Evolutionary conservation across 1,140 invertebrate genomes (phyloP).

Genomic region (Sarcophaga bullata): DNA sequence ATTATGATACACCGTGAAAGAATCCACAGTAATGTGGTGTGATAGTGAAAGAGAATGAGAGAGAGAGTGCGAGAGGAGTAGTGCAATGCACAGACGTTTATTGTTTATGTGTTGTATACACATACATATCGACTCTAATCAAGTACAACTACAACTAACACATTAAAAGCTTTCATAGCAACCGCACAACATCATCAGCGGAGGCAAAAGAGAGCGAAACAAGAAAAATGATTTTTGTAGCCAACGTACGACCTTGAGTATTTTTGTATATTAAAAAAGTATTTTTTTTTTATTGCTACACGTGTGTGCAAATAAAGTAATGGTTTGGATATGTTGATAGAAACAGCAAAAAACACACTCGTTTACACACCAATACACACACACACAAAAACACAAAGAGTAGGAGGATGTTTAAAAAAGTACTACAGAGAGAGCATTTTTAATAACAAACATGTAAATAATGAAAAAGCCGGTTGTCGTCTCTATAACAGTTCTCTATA

Average conservation of each 20-base stretch:
- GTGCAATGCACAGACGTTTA: background rate
- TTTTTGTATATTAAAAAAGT: background rate
- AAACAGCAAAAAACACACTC: background rate
- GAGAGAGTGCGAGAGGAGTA: background rate
- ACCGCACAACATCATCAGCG: background rate
- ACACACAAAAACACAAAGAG: no score
- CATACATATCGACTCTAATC: no score
- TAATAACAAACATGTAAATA: background rate
- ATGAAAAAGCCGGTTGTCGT: background rate
- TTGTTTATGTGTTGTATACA: no score
- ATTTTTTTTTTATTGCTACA: slow-evolving; percentile 18
- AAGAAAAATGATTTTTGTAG: background rate
- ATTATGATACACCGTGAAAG: slow-evolving; percentile 7
- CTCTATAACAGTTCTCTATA: background rate
- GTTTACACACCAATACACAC: no score
- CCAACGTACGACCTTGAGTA: slow-evolving; percentile 31
- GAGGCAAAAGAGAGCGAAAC: no score
- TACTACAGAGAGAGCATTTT: background rate
- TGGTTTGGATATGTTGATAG: background rate
- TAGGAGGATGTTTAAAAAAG: no score
- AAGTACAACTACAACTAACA: background rate
- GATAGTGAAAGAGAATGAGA: background rate
- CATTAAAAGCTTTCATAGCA: background rate
- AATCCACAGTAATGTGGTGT: background rate
- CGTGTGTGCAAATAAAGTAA: slow-evolving; percentile 6